Evolutionary conservation across 1,140 invertebrate genomes (phyloP), one percentile per base, ranked within the genome.

Genomic region (Popillia japonica): DNA sequence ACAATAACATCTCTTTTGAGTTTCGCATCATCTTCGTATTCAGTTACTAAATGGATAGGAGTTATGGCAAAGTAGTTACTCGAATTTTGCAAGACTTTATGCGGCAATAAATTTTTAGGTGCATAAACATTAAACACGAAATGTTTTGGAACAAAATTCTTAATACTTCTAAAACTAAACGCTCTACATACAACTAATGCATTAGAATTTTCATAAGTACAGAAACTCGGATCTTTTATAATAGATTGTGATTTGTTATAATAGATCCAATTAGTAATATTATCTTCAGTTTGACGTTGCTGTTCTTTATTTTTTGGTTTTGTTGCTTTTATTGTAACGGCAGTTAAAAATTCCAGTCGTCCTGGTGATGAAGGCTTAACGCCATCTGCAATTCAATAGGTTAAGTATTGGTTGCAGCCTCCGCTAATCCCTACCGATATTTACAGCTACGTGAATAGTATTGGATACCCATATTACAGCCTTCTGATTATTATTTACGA

Each of bases 391-490:
- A 40, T 42, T 14, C 3, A 74, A 9, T 41, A 41, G 72, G 14
- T 74, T 34, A 34, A 34, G 2, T 34, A 34, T 34, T 2, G 27
- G 27, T 4, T 1, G 27, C 27, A 34, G 27, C 27, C 27, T 2
- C 1, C 1, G 27, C 27, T 34, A 41, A 17, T 6, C n/a, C 85
- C 86, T 87, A 89, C 89, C 87, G 73, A 90, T 86, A 84, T 84
- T 84, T 68, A 89, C 82, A 40, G 84, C 86, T 48, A 90, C 86
- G 80, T 86, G 84, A 78, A 89, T 85, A 44, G 86, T 87, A 80
- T 86, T 87, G 79, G 88, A 90, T 82, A 90, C 88, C 90, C 90
- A 91, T 20, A 90, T 89, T 22, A 90, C 83, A 59, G 90, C 83
- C 77, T 89, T 89, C 81, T 90, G 89, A 78, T 88, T 86, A 11